These are phyloP conservation scores for Spondyliosoma cantharus DNA, from an alignment of 2,797 vertebrate species.

Conservation along the genomic window DNA sequence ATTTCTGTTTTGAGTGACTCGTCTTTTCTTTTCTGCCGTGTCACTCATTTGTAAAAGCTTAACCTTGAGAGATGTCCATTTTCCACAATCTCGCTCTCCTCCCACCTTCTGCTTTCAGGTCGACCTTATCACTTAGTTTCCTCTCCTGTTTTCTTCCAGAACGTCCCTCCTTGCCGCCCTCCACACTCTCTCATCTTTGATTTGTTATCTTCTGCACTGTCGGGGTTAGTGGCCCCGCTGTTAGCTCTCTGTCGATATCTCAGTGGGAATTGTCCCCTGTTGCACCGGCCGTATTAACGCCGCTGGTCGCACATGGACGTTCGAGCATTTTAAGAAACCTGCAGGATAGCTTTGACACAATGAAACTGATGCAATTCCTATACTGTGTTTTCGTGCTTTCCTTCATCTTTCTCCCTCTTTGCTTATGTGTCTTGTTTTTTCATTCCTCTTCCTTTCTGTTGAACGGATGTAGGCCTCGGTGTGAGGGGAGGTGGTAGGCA, in stretches of 20 bases:
- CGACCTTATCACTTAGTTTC: not conserved
- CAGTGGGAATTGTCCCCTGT: constrained; percentile 16
- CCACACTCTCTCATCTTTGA: constrained; percentile 8
- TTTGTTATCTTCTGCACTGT: constrained; percentile 8
- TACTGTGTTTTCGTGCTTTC: not conserved
- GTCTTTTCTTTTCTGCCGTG: not conserved
- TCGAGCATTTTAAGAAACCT: constrained; percentile 13
- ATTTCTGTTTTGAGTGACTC: constrained; percentile 5
- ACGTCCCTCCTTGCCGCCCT: not conserved
- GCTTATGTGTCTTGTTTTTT: not conserved
- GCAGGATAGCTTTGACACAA: constrained; percentile 15
- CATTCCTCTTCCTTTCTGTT: not conserved
- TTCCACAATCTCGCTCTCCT: not conserved
- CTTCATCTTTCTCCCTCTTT: constrained; percentile 1
- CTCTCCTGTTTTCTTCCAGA: constrained; percentile 15
- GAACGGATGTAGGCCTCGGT: not conserved
- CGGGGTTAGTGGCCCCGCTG: constrained; percentile 14
- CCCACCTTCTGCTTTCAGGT: not conserved
- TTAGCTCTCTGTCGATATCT: constrained; percentile 25
- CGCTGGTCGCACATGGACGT: constrained; percentile 22
- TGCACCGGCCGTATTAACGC: constrained; percentile 7
- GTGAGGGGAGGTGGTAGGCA: not conserved
- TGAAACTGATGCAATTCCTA: constrained; percentile 10
- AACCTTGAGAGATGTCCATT: not conserved
- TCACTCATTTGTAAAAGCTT: not conserved